Conservation (phyloP, 1,140 invertebrate species). For the Orius laevigatus region DNA sequence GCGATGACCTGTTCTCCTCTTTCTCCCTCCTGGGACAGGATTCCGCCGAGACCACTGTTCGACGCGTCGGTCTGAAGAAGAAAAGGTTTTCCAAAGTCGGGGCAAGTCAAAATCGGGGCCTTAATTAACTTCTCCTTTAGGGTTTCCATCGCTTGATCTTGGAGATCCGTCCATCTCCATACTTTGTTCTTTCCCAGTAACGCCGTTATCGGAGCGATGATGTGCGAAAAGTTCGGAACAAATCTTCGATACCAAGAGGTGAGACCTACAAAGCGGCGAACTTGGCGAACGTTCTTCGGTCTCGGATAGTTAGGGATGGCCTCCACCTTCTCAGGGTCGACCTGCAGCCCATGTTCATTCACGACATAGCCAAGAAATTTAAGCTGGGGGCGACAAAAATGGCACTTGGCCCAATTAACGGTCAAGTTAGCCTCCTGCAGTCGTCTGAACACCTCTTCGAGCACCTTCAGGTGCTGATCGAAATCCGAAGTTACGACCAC, state of each 20-base stretch:
- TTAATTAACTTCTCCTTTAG: conserved; percentile 20
- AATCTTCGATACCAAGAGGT: conserved; percentile 23
- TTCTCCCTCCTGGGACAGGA: conserved; percentile 21
- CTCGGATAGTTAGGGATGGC: conserved; percentile 23
- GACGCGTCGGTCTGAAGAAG: conserved; percentile 23
- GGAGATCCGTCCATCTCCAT: background rate
- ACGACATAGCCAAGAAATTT: background rate
- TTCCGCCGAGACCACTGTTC: conserved; percentile 20
- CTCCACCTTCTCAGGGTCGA: conserved; percentile 16
- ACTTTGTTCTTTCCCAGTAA: background rate
- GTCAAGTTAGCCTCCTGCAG: background rate
- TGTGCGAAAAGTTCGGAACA: conserved; percentile 21
- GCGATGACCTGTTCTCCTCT: conserved; percentile 23
- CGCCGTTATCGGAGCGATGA: conserved; percentile 22
- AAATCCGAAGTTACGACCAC: conserved; percentile 21
- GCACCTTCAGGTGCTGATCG: background rate
- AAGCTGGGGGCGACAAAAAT: conserved; percentile 25
- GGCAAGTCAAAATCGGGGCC: conserved; percentile 19
- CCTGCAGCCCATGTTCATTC: background rate
- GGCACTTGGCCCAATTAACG: conserved; percentile 12
- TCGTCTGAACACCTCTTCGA: background rate
- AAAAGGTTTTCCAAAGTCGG: conserved; percentile 21
- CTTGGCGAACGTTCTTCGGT: conserved; percentile 18
- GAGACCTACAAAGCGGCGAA: conserved; percentile 22
- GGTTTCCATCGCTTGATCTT: conserved; percentile 18